These are phyloP conservation scores for Anas platyrhynchos DNA, from an alignment of 2,113 vertebrate genomes.

Conservation along the genomic window DNA sequence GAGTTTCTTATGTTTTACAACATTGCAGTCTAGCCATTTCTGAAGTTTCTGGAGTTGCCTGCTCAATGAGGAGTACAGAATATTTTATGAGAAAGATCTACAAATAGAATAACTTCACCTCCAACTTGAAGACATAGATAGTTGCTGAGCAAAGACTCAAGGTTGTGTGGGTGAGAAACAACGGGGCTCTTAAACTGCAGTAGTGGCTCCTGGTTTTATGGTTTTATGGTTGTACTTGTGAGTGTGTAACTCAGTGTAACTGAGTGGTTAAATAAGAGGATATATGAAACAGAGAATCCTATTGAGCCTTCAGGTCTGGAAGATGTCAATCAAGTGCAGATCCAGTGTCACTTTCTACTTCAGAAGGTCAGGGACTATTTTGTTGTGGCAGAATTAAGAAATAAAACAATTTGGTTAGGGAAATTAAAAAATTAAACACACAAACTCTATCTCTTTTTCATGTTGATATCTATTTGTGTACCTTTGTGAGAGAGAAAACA, in stretches of 20 bases:
- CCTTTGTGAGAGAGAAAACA: conserved; percentile 48
- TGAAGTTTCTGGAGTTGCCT: background rate
- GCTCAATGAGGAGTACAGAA: background rate
- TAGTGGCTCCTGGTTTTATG: background rate
- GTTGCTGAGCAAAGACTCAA: background rate
- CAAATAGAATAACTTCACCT: background rate
- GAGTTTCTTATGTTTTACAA: too few species aligned
- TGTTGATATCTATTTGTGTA: conserved; percentile 14
- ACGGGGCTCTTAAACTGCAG: background rate
- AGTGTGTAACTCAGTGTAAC: too few species aligned
- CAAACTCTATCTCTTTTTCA: conserved; percentile 31
- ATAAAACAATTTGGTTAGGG: conserved; percentile 7
- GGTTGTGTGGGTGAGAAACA: background rate
- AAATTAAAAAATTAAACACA: background rate
- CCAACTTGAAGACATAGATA: background rate
- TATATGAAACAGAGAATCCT: background rate
- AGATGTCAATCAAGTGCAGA: background rate
- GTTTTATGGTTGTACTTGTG: background rate
- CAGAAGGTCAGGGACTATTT: background rate
- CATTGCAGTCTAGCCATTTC: background rate
- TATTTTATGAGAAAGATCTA: background rate
- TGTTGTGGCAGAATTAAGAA: background rate
- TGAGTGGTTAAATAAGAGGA: background rate
- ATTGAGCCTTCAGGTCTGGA: background rate
- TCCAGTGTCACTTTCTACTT: background rate